These are phyloP conservation scores for Astyanax mexicanus DNA, from an alignment of 2,797 vertebrate genomes.

Conservation along the genomic window DNA sequence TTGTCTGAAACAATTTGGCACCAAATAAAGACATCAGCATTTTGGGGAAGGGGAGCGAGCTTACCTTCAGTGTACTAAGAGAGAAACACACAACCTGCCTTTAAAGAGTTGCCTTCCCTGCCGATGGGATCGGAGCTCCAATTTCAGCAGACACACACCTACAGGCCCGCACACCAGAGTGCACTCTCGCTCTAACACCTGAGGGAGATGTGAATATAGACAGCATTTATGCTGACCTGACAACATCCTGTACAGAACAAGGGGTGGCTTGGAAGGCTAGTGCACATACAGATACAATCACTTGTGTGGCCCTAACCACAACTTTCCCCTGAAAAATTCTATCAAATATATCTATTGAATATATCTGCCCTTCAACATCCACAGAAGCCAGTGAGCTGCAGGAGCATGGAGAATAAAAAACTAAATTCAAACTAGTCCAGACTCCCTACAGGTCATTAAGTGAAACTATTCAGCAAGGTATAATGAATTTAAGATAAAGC, in stretches of 20 bases:
- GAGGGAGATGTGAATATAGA: slow-evolving; percentile 92
- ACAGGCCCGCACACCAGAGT: slow-evolving; percentile 74
- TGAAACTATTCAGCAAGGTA: slow-evolving; percentile 14
- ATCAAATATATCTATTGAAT: not conserved
- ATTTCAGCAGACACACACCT: slow-evolving; percentile 85
- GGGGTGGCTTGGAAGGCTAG: slow-evolving; percentile 42
- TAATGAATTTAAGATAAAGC: slow-evolving; percentile 24
- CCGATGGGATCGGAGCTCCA: slow-evolving; percentile 88
- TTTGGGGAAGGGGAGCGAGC: slow-evolving; percentile 75
- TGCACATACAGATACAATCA: slow-evolving; percentile 8
- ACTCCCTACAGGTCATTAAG: slow-evolving; percentile 15
- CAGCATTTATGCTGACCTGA: slow-evolving; percentile 92
- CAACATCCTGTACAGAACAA: slow-evolving; percentile 70
- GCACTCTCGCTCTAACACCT: slow-evolving; percentile 90
- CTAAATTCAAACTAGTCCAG: not conserved
- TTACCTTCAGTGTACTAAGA: slow-evolving; percentile 96
- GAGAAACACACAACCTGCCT: slow-evolving; percentile 92
- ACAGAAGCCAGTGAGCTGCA: not conserved
- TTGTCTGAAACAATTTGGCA: slow-evolving; percentile 3
- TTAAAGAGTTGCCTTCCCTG: slow-evolving; percentile 91
- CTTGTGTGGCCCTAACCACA: not conserved
- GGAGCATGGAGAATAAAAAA: not conserved
- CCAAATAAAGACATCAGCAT: slow-evolving; percentile 68
- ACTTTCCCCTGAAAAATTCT: not conserved
- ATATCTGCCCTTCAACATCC: not conserved